Evolutionary conservation across 2,797 vertebrate species (phyloP).

Genomic region (Pelodytes ibericus): DNA sequence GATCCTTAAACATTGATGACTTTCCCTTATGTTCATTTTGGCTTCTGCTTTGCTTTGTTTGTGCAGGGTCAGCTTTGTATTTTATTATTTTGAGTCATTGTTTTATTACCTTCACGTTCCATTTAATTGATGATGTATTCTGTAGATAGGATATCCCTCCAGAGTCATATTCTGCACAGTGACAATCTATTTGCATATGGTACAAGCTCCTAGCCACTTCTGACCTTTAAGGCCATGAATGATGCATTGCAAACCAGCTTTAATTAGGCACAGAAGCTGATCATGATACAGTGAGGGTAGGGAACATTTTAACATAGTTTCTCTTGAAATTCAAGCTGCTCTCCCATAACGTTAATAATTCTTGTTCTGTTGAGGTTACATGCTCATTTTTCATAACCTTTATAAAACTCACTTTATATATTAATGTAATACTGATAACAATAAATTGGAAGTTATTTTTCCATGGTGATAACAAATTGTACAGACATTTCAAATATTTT

Average conservation of each 20-base stretch:
- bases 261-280: constrained; percentile 18
- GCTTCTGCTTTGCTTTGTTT: constrained; percentile 9
- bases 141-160: constrained; percentile 24
- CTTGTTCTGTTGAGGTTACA: not conserved
- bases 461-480: not conserved
- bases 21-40: not conserved
- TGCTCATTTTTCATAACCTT: not conserved
- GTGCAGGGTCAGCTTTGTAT: constrained; percentile 27
- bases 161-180: constrained; percentile 29
- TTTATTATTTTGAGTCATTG: constrained; percentile 35
- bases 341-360: not conserved
- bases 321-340: not conserved
- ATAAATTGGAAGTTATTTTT: not conserved
- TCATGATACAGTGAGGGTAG: constrained; percentile 10
- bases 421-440: not conserved
- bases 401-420: not conserved
- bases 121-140: constrained; percentile 43
- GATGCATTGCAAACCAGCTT: constrained; percentile 29
- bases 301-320: not conserved
- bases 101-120: constrained; percentile 15
- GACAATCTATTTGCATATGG: constrained; percentile 47
- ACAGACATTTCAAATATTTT: too few species aligned
- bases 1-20: not conserved
- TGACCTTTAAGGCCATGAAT: constrained; percentile 48
- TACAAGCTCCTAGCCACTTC: constrained; percentile 37